Conservation (phyloP, 1,140 invertebrate genomes). For the Hylaeus anthracinus region DNA sequence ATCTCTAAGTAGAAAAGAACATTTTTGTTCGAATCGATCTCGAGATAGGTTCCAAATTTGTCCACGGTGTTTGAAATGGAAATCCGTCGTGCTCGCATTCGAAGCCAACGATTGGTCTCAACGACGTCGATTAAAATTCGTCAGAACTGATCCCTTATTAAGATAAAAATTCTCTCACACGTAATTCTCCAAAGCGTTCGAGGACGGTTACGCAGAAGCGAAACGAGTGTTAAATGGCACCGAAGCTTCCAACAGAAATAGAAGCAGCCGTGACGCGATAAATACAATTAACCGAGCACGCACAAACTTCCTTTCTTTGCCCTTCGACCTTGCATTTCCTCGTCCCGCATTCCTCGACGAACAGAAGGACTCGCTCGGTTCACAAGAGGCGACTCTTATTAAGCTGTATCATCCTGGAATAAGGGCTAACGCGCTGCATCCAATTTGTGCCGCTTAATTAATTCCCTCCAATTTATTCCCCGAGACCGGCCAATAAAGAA, state of each 20-base stretch:
- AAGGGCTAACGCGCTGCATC: conserved; percentile 76
- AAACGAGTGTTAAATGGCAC: not conserved
- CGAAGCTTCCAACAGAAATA: not conserved
- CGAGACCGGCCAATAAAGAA: conserved; percentile 67
- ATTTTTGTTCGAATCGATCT: too few relatives aligned
- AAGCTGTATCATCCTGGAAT: conserved; percentile 76
- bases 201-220: not conserved
- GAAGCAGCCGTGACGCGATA: not conserved
- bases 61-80: not conserved
- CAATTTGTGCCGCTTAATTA: conserved; percentile 76
- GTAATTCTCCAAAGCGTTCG: not conserved
- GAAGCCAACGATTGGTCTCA: too few relatives aligned
- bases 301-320: conserved; percentile 4
- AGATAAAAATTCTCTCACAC: not conserved
- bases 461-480: conserved; percentile 73
- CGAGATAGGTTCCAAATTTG: too few relatives aligned
- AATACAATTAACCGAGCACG: conserved; percentile 28
- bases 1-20: too few relatives aligned
- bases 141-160: not conserved
- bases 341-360: conserved; percentile 28
- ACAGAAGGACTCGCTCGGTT: conserved; percentile 35
- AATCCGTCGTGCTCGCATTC: not conserved
- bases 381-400: conserved; percentile 67
- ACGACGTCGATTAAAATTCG: not conserved
- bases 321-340: conserved; percentile 1